Base-by-base conservation (phyloP, 2,797 vertebrate species). In the Streptopelia turtur region DNA sequence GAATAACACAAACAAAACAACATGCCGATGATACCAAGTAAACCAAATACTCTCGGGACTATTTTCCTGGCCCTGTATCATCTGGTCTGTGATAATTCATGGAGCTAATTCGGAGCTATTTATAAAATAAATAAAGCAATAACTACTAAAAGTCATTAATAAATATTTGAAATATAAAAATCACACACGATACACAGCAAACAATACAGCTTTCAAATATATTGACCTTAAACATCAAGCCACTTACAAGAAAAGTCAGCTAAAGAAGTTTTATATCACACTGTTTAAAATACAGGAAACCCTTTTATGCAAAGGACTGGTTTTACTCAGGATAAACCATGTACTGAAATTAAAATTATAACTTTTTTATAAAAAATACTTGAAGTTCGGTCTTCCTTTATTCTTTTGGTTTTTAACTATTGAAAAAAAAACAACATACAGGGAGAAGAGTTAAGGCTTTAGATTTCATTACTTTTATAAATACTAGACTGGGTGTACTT, bases 1-100 rank as follows among this genome's bases (percentile, higher is more conserved):
- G 76, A 87, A 24, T 31, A 75, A 74, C 31, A 76, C 79, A 81
- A 74, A 83, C 39, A 70, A 53, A 76, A n/a, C 35, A 89, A 31
- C 20, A 14, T 5, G 16, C n/a, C 6, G 4, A 31, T 0, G 1
- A 27, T 14, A 31, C 74, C 33, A 43, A 22, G 61, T n/a, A 87
- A 83, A 65, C 16, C 0, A 22, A 86, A 50, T n/a, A 28, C n/a
- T 69, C 41, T 43, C 65, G 47, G 80, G 45, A 84, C 88, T 55
- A 50, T 50, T 86, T 79, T 86, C 74, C 69, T 83, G 88, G 90
- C 87, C 43, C 15, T 3, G 3, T 3, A 0, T 91, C 69, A 79
- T 65, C 57, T 59, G 69, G 8, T 65, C 76, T 13, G 41, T 16
- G 61, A 41, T 82, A 90, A 90, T 71, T 68, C 83, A 43, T 15